Percentiles rank a stretch among this genome's conserved stretches.
Evolutionary conservation across 2,888 invertebrate species (phyloP).

Genomic region (Cephus nigrinus): DNA sequence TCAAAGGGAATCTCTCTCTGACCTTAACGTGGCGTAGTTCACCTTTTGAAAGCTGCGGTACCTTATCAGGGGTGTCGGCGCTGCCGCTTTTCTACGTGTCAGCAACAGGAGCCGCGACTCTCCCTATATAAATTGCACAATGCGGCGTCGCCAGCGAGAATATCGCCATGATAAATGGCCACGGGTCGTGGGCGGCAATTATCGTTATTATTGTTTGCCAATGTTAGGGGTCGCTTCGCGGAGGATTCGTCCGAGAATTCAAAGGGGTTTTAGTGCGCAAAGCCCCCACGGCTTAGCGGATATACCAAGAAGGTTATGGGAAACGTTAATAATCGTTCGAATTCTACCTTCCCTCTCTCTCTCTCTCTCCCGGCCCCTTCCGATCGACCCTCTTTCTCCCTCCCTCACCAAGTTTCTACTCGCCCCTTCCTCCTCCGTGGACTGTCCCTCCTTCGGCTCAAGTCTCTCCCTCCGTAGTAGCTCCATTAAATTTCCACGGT

Average conservation of each 20-base stretch:
- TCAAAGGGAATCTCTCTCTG: neutral
- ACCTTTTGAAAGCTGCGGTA: neutral
- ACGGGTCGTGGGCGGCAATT: neutral
- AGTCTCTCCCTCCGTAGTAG: neutral
- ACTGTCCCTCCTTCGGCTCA: too few relatives aligned
- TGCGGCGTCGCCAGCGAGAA: constrained; percentile 20
- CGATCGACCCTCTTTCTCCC: too few relatives aligned
- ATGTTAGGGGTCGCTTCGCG: neutral
- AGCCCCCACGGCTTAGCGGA: neutral
- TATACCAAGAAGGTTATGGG: neutral
- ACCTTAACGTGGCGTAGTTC: neutral
- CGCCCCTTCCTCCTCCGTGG: too few relatives aligned
- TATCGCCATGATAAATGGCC: neutral
- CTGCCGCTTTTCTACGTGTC: constrained; percentile 6
- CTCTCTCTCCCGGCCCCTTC: too few relatives aligned
- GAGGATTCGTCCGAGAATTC: neutral
- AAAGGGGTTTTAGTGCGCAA: neutral
- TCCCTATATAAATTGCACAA: constrained; percentile 32
- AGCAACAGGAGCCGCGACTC: constrained; percentile 26
- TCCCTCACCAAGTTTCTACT: too few relatives aligned
- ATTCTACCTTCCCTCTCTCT: neutral
- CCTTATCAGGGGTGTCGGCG: neutral
- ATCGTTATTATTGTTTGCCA: neutral
- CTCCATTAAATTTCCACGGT: neutral
- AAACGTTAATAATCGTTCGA: neutral